Evolutionary conservation across 2,113 vertebrate genomes (phyloP).

Genomic region (Chaetops frenatus): DNA sequence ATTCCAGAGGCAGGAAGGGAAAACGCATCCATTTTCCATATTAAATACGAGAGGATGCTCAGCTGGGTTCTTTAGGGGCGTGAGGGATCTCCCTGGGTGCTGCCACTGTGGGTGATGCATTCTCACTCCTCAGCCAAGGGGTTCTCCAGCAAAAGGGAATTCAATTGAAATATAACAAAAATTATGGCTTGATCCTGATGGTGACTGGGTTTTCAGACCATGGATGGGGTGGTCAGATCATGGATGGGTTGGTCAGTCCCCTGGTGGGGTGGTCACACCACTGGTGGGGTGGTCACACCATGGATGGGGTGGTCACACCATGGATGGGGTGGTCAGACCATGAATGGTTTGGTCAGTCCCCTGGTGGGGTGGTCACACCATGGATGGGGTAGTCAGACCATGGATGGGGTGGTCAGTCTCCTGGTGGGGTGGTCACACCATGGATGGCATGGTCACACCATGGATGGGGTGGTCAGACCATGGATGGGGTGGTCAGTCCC

Average conservation of each 20-base stretch:
- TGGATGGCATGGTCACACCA: fast-evolving
- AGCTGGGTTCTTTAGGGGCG: not conserved
- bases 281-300: too few species aligned
- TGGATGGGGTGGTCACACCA: not conserved
- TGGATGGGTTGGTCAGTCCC: not conserved
- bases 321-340: too few species aligned
- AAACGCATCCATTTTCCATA: fast-evolving
- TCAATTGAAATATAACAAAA: not conserved
- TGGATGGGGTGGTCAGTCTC: too few species aligned
- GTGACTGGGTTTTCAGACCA: too few species aligned
- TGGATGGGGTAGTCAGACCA: not conserved
- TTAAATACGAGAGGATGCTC: not conserved
- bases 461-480: fast-evolving
- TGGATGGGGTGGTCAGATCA: not conserved
- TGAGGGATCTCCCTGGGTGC: not conserved
- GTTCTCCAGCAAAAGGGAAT: not conserved
- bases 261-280: not conserved
- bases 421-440: fast-evolving
- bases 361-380: not conserved
- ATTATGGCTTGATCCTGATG: not conserved
- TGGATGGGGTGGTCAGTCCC: not conserved
- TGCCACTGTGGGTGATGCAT: fast-evolving
- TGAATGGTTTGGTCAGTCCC: too few species aligned
- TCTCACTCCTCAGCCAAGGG: not conserved
- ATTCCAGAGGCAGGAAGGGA: not conserved